Percentiles rank a stretch among this genome's conserved stretches.
Evolutionary conservation across 2,797 vertebrate genomes (phyloP).

Genomic region (Poeciliopsis gracilis): DNA sequence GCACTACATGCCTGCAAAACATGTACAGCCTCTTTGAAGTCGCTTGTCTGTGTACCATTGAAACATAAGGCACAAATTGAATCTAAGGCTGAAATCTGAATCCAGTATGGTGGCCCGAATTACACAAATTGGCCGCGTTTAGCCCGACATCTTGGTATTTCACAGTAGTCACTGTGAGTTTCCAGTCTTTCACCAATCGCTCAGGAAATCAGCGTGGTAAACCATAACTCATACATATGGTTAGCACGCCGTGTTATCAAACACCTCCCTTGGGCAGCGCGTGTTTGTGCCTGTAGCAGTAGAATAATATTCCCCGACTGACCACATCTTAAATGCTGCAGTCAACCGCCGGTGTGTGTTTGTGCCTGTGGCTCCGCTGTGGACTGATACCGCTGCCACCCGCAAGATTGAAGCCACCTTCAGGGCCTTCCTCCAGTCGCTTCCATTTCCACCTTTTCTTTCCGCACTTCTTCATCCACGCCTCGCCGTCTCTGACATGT

Average conservation of each 20-base stretch:
- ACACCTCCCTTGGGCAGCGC: conserved; percentile 42
- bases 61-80: background rate
- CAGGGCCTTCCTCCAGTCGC: conserved; percentile 30
- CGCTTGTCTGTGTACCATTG: background rate
- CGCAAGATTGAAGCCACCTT: conserved; percentile 47
- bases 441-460: conserved; percentile 33
- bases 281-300: conserved; percentile 55
- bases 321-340: conserved; percentile 46
- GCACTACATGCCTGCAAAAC: too few species aligned
- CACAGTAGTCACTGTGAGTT: background rate
- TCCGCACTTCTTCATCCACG: conserved; percentile 35
- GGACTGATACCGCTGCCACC: conserved; percentile 58
- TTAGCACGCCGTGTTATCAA: conserved; percentile 41
- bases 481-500: conserved; percentile 24
- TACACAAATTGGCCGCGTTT: background rate
- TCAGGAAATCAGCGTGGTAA: background rate
- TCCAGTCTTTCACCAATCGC: background rate
- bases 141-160: background rate
- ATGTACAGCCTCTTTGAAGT: background rate
- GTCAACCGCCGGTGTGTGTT: conserved; percentile 26
- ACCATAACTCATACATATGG: conserved; percentile 3
- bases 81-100: background rate
- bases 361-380: conserved; percentile 48
- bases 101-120: background rate
- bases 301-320: conserved; percentile 42